A percentile compares a stretch with the other conserved stretches of the same genome.
These are phyloP conservation scores for Corythoichthys intestinalis DNA, from an alignment of 2,113 vertebrate genomes.

Conservation along the genomic window DNA sequence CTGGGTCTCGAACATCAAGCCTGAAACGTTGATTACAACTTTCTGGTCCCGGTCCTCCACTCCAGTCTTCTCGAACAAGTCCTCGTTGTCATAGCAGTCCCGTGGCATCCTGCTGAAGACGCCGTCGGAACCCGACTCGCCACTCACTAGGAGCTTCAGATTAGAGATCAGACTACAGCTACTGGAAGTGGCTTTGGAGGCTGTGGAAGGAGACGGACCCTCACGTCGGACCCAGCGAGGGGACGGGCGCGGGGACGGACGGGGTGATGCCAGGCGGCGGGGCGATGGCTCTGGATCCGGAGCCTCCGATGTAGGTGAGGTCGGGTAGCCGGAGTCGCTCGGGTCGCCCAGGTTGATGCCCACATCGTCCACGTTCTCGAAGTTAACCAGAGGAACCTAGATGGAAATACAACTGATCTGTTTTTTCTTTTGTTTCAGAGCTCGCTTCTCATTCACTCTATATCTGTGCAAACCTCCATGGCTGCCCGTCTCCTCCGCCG, in stretches of 20 bases:
- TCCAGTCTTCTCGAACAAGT: constrained; percentile 74
- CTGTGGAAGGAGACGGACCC: constrained; percentile 49
- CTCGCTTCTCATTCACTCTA: not conserved
- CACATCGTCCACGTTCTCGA: constrained; percentile 86
- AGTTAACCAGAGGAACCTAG: constrained; percentile 82
- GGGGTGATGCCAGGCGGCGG: constrained; percentile 52
- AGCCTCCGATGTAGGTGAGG: constrained; percentile 67
- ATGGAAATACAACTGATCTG: not conserved
- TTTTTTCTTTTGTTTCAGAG: not conserved
- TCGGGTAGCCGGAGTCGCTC: constrained; percentile 80
- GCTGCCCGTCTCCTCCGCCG: constrained; percentile 56
- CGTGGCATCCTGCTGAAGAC: constrained; percentile 81
- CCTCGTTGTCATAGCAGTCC: constrained; percentile 78
- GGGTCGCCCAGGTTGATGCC: constrained; percentile 76
- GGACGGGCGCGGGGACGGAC: constrained; percentile 60
- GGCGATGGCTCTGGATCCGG: constrained; percentile 60
- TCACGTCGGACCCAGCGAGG: constrained; percentile 53
- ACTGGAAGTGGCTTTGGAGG: constrained; percentile 74
- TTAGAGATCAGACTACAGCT: constrained; percentile 83
- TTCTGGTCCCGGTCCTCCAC: constrained; percentile 84
- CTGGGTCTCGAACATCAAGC: constrained; percentile 89
- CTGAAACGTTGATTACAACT: constrained; percentile 92
- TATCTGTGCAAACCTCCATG: constrained; percentile 76
- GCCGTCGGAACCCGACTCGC: constrained; percentile 81
- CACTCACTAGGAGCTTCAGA: constrained; percentile 79